These are phyloP conservation scores for Zalophus californianus DNA, from an alignment of 2,797 vertebrate species.

Conservation along the genomic window DNA sequence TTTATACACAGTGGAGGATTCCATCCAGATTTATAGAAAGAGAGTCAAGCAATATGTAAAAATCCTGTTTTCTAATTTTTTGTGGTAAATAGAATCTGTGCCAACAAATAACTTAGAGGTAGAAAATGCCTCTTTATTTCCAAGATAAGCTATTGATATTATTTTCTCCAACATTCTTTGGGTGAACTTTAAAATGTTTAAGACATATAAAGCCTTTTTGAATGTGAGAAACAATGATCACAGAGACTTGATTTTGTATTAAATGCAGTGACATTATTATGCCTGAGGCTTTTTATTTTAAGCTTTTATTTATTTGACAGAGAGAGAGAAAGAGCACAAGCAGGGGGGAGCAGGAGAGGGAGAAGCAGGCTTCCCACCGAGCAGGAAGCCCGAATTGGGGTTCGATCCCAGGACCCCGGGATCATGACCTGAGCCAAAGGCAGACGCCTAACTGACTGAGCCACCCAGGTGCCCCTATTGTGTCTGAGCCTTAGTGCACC, in stretches of 20 bases:
- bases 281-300: not conserved
- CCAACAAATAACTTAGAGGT: not conserved
- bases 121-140: not conserved
- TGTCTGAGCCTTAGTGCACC: not conserved
- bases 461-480: not conserved
- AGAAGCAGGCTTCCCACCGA: not conserved
- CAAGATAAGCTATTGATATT: not conserved
- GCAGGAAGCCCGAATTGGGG: not conserved
- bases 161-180: not conserved
- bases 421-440: not conserved
- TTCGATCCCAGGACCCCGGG: no score
- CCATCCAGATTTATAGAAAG: not conserved
- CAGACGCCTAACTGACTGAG: no score
- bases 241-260: not conserved
- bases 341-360: not conserved
- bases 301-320: not conserved
- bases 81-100: not conserved
- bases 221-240: not conserved
- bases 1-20: not conserved
- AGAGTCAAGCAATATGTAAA: not conserved
- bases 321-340: no score
- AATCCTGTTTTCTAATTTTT: not conserved
- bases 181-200: not conserved
- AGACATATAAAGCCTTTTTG: not conserved
- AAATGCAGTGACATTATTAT: not conserved